Base-by-base conservation (phyloP, 2,797 vertebrate species). In the Toxotes lorentzi region DNA sequence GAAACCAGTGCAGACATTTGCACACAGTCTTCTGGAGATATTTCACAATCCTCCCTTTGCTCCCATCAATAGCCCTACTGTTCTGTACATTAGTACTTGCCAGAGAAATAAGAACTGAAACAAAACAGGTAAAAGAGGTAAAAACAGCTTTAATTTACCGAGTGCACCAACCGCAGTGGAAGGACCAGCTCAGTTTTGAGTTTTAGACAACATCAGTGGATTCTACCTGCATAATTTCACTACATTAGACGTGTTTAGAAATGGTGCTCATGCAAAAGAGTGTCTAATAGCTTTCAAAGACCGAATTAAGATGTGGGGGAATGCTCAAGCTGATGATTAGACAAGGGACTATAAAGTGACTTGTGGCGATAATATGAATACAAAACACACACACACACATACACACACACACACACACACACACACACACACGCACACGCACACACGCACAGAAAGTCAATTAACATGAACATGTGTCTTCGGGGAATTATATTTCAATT, bases 401-500 rank as follows among this genome's bases (percentile, higher is more conserved):
- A 38, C 38, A 80, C 43, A 72, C 47, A 73, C 56, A 65, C 54
- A 65, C 74, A 76, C 45, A 51, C 73, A 70, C 70, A 81, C 76
- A 77, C 61, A 77, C 50, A 64, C 65, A 17, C 56, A 41, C 43
- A 53, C 61, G 78, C 43, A 38, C 66, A 78, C 50, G 68, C 50
- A 57, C 12, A 23, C 83, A 47, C 84, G 83, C 86, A 82, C 83
- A 86, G 53, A 89, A 79, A 92, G 82, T 89, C 92, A 93, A 94
- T 94, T 93, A 94, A 92, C 85, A 91, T 72, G 88, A 93, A 93
- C 90, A 92, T 78, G 84, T 83, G 87, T 92, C 91, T 92, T 88
- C 48, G 34, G 93, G 93, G 93, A 94, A 94, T 93, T 93, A 92
- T 84, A 89, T 93, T 94, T 94, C 93, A 94, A 94, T 94, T 94